phyloP scores from a whole-genome alignment of 2,888 invertebrate species.

The Tetramorium bicarinatum region DNA sequence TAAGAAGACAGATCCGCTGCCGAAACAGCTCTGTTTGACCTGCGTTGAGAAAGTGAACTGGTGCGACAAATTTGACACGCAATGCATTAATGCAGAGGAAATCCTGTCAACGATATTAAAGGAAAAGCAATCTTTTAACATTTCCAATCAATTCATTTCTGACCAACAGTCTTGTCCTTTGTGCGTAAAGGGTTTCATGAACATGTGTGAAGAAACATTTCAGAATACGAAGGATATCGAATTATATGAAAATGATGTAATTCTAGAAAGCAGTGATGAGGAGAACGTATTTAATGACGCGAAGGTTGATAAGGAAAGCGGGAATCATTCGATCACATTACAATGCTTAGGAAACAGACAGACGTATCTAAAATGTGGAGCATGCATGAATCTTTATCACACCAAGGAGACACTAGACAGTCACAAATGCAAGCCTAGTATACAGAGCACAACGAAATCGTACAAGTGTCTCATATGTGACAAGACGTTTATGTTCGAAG shows the following conservation, averaged over 20 bases:
- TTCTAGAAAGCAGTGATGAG: slow-evolving; percentile 80
- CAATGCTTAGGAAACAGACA: slow-evolving; percentile 73
- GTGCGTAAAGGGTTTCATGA: slow-evolving; percentile 77
- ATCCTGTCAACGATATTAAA: slow-evolving; percentile 72
- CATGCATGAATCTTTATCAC: slow-evolving; percentile 81
- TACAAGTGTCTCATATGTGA: slow-evolving; percentile 77
- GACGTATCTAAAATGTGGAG: slow-evolving; percentile 79
- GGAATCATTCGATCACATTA: slow-evolving; percentile 65
- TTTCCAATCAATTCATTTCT: slow-evolving; percentile 22
- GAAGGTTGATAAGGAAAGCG: slow-evolving; percentile 57
- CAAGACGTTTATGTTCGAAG: slow-evolving; percentile 78
- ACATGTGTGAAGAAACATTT: slow-evolving; percentile 55
- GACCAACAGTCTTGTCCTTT: slow-evolving; percentile 74
- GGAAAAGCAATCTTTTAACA: slow-evolving; percentile 64
- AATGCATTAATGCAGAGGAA: slow-evolving; percentile 79
- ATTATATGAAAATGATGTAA: slow-evolving; percentile 76
- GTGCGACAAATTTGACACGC: slow-evolving; percentile 77
- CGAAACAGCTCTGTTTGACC: slow-evolving; percentile 77
- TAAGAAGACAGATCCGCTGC: slow-evolving; percentile 78
- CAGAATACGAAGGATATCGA: slow-evolving; percentile 57
- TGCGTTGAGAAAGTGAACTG: slow-evolving; percentile 80
- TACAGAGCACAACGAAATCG: slow-evolving; percentile 75
- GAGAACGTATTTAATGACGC: slow-evolving; percentile 70
- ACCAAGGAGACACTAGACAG: slow-evolving; percentile 77
- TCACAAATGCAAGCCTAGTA: slow-evolving; percentile 79